Percentiles rank a stretch among this genome's conserved stretches.
These are phyloP conservation scores for Leptobrachium leishanense DNA, from an alignment of 2,113 vertebrate genomes.

Conservation along the genomic window DNA sequence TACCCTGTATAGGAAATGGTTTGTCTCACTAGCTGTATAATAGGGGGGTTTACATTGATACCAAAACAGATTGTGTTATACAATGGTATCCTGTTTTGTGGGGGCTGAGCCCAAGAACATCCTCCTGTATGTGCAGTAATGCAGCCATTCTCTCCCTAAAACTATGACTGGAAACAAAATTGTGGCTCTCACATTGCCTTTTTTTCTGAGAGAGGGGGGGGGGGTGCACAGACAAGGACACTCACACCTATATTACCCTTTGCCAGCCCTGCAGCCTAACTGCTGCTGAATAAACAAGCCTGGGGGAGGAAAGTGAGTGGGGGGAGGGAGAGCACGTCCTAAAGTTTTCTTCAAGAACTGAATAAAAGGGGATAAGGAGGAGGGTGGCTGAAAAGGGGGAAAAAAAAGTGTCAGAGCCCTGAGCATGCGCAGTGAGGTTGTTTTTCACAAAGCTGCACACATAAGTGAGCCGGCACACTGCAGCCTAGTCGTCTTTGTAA, in stretches of 20 bases:
- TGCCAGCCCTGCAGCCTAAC: not conserved
- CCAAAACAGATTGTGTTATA: no score
- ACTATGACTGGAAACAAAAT: no score
- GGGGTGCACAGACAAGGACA: not conserved
- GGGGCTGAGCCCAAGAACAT: no score
- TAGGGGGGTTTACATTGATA: no score
- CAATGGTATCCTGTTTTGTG: no score
- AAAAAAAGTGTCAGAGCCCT: conserved; percentile 58
- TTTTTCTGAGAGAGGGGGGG: no score
- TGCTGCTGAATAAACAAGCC: conserved; percentile 5
- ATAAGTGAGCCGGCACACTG: conserved; percentile 79
- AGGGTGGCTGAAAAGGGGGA: conserved; percentile 64
- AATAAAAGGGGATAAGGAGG: conserved; percentile 29
- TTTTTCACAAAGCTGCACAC: conserved; percentile 81
- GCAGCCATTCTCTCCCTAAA: no score
- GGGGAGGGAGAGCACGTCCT: conserved; percentile 6
- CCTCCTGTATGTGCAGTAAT: no score
- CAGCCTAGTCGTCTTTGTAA: conserved; percentile 81
- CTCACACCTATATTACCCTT: not conserved
- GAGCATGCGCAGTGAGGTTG: conserved; percentile 78
- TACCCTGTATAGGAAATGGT: no score
- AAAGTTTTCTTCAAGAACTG: conserved; percentile 39
- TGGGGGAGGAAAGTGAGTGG: conserved; percentile 1
- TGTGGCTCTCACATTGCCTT: not conserved
- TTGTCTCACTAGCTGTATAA: no score